phyloP scores from a whole-genome alignment of 2,113 vertebrate genomes.

The Elachura formosa region DNA sequence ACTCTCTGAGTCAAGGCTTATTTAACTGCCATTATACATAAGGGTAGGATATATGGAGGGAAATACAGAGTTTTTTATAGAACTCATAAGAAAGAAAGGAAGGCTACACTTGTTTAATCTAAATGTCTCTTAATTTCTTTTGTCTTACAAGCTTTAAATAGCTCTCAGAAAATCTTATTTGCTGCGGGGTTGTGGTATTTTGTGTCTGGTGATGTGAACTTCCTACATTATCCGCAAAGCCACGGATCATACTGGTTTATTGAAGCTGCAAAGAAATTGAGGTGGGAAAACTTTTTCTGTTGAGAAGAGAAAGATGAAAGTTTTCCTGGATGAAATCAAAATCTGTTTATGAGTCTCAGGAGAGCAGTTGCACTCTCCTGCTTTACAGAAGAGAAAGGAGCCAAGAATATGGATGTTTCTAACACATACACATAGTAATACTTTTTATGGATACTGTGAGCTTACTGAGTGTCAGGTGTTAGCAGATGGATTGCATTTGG shows the following conservation, averaged over 20 bases:
- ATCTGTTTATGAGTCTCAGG: slow-evolving; percentile 10
- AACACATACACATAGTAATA: background rate
- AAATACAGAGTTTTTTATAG: background rate
- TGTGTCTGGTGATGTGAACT: background rate
- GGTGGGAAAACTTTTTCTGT: background rate
- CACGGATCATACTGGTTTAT: background rate
- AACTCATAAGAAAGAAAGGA: background rate
- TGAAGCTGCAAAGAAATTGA: background rate
- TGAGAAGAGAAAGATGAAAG: background rate
- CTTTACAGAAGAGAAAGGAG: background rate
- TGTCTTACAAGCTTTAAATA: background rate
- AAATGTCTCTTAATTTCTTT: background rate
- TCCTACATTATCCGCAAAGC: background rate
- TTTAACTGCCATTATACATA: background rate
- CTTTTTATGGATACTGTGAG: background rate
- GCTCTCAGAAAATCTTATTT: background rate
- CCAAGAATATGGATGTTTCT: slow-evolving; percentile 24
- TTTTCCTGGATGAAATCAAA: slow-evolving; percentile 16
- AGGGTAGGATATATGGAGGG: background rate
- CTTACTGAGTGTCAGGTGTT: background rate
- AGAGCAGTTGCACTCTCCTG: background rate
- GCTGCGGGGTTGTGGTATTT: background rate
- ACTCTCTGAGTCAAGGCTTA: background rate
- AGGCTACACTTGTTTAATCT: background rate
- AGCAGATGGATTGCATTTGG: background rate